These are phyloP conservation scores for Leucophenga maculata DNA, from an alignment of 2,888 invertebrate species.

Conservation along the genomic window DNA sequence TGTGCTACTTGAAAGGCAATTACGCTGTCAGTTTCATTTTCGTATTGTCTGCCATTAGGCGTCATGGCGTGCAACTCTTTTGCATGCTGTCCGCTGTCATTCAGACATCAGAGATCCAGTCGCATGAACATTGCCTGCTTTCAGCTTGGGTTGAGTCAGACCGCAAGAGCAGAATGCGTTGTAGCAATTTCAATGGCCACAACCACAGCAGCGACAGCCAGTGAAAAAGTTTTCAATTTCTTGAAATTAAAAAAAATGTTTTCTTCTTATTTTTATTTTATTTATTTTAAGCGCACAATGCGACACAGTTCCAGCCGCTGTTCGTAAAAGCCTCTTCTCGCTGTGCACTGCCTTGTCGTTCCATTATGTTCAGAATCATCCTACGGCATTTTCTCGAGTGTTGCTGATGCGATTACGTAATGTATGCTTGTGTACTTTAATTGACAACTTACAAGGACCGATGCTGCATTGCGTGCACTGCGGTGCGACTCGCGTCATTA, in stretches of 20 bases:
- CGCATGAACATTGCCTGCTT: background rate
- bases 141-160: background rate
- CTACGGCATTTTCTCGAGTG: background rate
- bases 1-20: background rate
- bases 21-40: conserved; percentile 8
- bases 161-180: background rate
- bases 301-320: no score
- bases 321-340: no score
- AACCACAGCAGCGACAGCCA: conserved; percentile 13
- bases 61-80: conserved; percentile 14
- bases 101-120: background rate
- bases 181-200: conserved; percentile 36
- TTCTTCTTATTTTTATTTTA: background rate
- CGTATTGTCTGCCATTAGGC: conserved; percentile 19
- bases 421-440: conserved; percentile 13
- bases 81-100: background rate
- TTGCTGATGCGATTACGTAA: conserved; percentile 9
- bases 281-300: no score
- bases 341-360: no score
- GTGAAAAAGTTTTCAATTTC: conserved; percentile 53
- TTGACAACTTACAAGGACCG: conserved; percentile 11
- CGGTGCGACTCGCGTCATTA: conserved; percentile 1
- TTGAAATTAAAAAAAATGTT: conserved; percentile 46
- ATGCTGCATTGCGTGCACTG: no score
- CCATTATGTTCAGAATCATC: no score